Base-by-base conservation (phyloP, 2,113 vertebrate species). In the Seriola rivoliana region DNA sequence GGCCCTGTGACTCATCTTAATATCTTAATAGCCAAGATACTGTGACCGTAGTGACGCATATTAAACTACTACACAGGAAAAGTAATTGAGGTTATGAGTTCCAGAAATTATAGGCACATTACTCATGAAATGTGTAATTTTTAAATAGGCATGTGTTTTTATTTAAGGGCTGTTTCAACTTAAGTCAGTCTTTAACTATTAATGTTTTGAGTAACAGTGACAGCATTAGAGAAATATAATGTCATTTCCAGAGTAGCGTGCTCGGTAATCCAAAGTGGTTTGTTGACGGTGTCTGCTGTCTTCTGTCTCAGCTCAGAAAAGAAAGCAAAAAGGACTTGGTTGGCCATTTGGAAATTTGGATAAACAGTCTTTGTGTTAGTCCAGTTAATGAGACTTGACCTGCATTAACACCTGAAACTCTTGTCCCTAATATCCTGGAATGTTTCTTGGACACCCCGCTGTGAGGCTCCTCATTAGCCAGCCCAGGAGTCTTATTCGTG, bases 381-480 rank as follows among this genome's bases (percentile, higher is more conserved):
- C 19, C 34, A 40, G 62, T 82, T 82, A 83, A 83, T 57, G 29
- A 86, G 85, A 76, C 69, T 75, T 87, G 82, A 89, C 79, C 82
- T 85, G 75, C 46, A 42, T 85, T 69, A 86, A 75, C 57, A 13
- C 11, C 44, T 58, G 48, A 72, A 77, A 62, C 78, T 78, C 78
- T 75, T 87, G 87, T 81, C 76, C 34, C 55, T 70, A 70, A 86
- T 81, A 77, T 90, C 81, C 73, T 85, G 74, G 81, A 81, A 86
- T 79, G 78, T 70, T 11, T 81, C 68, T 62, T 32, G 40, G 77
- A 73, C 58, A 13, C 17, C 91, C 83, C 3, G 75, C 78, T 75
- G 81, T 73, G 84, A 81, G 63, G n/a, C 44, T 78, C 65, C 84
- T 90, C 67, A 66, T 86, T 86, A 82, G 66, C 71, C 57, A 32